A percentile compares a stretch with the other conserved stretches of the same genome.
phyloP scores from a whole-genome alignment of 1,140 invertebrate species.

The Diprion similis region DNA sequence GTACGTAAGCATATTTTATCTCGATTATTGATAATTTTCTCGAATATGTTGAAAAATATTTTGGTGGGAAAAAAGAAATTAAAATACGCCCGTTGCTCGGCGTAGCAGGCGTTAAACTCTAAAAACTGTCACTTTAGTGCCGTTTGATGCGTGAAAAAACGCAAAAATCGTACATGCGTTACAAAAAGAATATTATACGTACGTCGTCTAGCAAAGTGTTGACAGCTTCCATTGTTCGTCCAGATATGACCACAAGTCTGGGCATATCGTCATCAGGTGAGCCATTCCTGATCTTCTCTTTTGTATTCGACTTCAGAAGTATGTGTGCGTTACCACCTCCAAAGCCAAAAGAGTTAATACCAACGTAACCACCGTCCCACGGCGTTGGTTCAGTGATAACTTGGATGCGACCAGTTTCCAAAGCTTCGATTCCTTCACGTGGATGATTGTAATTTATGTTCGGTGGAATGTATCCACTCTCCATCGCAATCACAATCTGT shows the following conservation, averaged over 20 bases:
- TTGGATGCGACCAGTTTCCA: slow-evolving; percentile 68
- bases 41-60: no score
- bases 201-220: slow-evolving; percentile 72
- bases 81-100: no score
- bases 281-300: slow-evolving; percentile 62
- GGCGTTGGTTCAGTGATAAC: slow-evolving; percentile 71
- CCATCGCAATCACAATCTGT: slow-evolving; percentile 72
- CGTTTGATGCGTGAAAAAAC: no score
- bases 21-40: no score
- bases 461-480: slow-evolving; percentile 71
- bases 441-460: slow-evolving; percentile 77
- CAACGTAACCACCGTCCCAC: slow-evolving; percentile 67
- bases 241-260: slow-evolving; percentile 69
- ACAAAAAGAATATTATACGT: slow-evolving; percentile 33
- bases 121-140: no score
- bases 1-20: no score
- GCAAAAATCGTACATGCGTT: no score
- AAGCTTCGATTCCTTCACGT: slow-evolving; percentile 71
- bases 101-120: no score
- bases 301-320: slow-evolving; percentile 66
- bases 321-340: slow-evolving; percentile 73
- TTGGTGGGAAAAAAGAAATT: no score
- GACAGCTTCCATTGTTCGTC: slow-evolving; percentile 77
- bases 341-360: slow-evolving; percentile 71
- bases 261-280: slow-evolving; percentile 63